These are phyloP conservation scores for Orthosia cruda DNA, from an alignment of 2,888 invertebrate genomes.

Conservation along the genomic window DNA sequence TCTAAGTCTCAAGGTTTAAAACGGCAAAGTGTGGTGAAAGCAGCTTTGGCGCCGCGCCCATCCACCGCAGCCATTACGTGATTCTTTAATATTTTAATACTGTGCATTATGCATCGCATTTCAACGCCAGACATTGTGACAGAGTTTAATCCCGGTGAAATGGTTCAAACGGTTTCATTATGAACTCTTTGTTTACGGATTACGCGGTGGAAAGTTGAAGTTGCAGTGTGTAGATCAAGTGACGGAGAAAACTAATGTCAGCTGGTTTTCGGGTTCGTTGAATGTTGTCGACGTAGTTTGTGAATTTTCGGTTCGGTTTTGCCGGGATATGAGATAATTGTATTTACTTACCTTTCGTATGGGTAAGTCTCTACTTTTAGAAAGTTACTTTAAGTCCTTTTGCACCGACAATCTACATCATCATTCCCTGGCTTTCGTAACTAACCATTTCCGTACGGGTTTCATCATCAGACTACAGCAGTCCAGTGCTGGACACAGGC, in stretches of 20 bases:
- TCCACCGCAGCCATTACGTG: constrained; percentile 76
- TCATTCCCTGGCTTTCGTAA: too few species aligned
- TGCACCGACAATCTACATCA: too few species aligned
- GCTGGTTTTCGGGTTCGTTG: constrained; percentile 34
- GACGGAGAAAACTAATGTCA: constrained; percentile 31
- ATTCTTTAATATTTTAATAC: constrained; percentile 88
- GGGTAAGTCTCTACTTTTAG: too few species aligned
- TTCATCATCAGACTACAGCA: too few species aligned
- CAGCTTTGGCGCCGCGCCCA: constrained; percentile 80
- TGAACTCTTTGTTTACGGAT: constrained; percentile 62
- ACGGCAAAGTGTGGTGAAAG: constrained; percentile 76
- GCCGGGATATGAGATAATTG: neutral
- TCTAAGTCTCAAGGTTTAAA: constrained; percentile 75
- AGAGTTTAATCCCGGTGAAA: constrained; percentile 77
- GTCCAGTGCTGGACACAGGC: too few species aligned
- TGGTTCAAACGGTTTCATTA: constrained; percentile 71
- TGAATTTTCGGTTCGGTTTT: constrained; percentile 21
- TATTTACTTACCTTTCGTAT: too few species aligned
- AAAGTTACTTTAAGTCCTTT: too few species aligned
- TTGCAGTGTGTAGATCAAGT: constrained; percentile 52
- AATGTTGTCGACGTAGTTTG: neutral
- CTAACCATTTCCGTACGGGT: too few species aligned
- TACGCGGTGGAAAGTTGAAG: constrained; percentile 62
- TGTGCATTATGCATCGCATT: constrained; percentile 84
- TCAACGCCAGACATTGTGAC: constrained; percentile 79